These are phyloP conservation scores for Argyrosomus japonicus DNA, from an alignment of 2,113 vertebrate genomes.

Conservation along the genomic window DNA sequence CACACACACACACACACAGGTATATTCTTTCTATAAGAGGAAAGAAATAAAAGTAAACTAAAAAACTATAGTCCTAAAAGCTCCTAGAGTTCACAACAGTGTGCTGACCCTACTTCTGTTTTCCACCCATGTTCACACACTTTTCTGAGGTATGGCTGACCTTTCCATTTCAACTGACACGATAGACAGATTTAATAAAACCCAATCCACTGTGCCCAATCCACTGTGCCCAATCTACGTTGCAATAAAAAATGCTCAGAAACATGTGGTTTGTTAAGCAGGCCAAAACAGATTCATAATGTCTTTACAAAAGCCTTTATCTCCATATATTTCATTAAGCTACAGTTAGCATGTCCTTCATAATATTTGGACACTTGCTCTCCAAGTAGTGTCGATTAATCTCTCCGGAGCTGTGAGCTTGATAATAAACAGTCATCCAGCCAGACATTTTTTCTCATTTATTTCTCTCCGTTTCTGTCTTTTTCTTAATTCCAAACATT, in stretches of 20 bases:
- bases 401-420: constrained; percentile 47
- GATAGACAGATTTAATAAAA: constrained; percentile 5
- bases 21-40: background rate
- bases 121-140: background rate
- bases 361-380: constrained; percentile 78
- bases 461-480: constrained; percentile 39
- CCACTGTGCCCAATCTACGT: too few species aligned
- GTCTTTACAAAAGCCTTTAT: constrained; percentile 27
- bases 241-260: constrained; percentile 7
- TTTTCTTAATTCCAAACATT: constrained; percentile 50
- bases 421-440: constrained; percentile 71
- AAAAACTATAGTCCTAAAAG: background rate
- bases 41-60: background rate
- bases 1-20: too few species aligned
- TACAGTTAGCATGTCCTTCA: constrained; percentile 60
- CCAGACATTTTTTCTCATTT: constrained; percentile 43
- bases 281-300: constrained; percentile 37
- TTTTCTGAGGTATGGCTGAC: constrained; percentile 7
- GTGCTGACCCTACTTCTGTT: background rate
- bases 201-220: too few species aligned
- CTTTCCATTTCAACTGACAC: constrained; percentile 23
- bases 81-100: background rate
- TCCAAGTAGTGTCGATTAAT: constrained; percentile 65
- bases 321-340: constrained; percentile 61
- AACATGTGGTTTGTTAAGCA: background rate